phyloP scores from a whole-genome alignment of 1,140 invertebrate species.

The Leptinotarsa texana region DNA sequence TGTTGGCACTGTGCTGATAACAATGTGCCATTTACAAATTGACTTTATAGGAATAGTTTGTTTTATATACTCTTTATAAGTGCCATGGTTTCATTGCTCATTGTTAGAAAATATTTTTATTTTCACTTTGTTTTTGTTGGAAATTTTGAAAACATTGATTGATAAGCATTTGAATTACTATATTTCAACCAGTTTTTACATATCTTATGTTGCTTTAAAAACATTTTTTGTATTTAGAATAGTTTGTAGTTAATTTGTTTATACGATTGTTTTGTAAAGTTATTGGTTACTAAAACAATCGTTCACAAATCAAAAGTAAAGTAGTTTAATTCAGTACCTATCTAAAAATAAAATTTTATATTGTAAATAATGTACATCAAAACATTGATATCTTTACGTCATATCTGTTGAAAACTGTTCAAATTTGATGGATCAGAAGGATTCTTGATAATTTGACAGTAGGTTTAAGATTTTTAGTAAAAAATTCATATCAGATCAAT shows the following conservation, averaged over 20 bases:
- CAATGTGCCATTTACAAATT: too few relatives aligned
- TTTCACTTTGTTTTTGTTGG: too few relatives aligned
- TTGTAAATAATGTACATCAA: slow-evolving; percentile 31
- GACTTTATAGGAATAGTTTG: too few relatives aligned
- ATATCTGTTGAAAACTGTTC: slow-evolving; percentile 41
- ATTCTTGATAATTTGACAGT: slow-evolving; percentile 24
- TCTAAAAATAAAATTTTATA: slow-evolving; percentile 27
- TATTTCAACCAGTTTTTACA: slow-evolving; percentile 16
- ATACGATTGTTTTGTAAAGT: slow-evolving; percentile 1
- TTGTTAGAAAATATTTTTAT: too few relatives aligned
- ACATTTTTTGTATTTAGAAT: background rate
- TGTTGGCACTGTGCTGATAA: too few relatives aligned
- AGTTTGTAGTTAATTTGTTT: background rate
- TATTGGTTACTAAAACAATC: slow-evolving; percentile 6
- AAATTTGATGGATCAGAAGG: slow-evolving; percentile 23
- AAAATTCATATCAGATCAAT: slow-evolving; percentile 55
- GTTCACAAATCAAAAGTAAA: slow-evolving; percentile 22
- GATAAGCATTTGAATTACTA: slow-evolving; percentile 7
- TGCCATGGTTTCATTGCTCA: too few relatives aligned
- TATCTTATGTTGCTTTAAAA: slow-evolving; percentile 21
- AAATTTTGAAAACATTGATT: background rate
- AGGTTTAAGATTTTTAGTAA: slow-evolving; percentile 47
- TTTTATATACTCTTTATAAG: too few relatives aligned
- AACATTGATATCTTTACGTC: slow-evolving; percentile 40
- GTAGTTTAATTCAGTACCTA: slow-evolving; percentile 26